Conservation (phyloP, 2,888 invertebrate species). For the Monopis laevigella region DNA sequence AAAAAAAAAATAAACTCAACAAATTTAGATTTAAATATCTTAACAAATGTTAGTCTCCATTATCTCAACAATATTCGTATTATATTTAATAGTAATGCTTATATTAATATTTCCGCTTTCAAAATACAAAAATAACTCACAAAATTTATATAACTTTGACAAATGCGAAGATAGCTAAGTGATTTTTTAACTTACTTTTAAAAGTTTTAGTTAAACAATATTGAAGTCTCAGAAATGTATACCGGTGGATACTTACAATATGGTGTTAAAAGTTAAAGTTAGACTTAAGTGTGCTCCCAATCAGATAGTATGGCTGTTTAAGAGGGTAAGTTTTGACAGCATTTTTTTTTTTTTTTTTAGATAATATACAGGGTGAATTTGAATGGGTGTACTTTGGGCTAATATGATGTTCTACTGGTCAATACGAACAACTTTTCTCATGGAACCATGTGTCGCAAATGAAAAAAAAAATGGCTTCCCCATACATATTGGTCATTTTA, state of each 20-base stretch:
- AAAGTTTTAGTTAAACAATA: slow-evolving; percentile 22
- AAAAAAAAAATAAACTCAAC: neutral
- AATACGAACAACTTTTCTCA: too few species aligned
- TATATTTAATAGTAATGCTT: slow-evolving; percentile 46
- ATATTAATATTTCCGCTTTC: slow-evolving; percentile 50
- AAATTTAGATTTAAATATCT: neutral
- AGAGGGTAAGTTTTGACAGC: slow-evolving; percentile 64
- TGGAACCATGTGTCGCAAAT: too few species aligned
- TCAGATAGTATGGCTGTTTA: slow-evolving; percentile 67
- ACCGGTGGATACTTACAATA: slow-evolving; percentile 49
- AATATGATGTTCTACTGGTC: too few species aligned
- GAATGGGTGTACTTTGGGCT: too few species aligned
- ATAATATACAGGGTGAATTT: too few species aligned
- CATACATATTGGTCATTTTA: too few species aligned
- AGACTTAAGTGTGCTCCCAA: slow-evolving; percentile 67
- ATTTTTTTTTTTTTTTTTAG: too few species aligned
- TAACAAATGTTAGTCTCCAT: slow-evolving; percentile 36
- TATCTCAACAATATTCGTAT: slow-evolving; percentile 42
- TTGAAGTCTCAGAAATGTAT: slow-evolving; percentile 48
- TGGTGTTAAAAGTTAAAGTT: slow-evolving; percentile 69
- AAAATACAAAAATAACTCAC: slow-evolving; percentile 29
- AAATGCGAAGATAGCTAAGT: too few species aligned
- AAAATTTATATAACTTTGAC: too few species aligned
- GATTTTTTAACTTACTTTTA: neutral
- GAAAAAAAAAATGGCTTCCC: too few species aligned